Percentiles rank a stretch among this genome's conserved stretches.
phyloP scores from a whole-genome alignment of 2,113 vertebrate species.

The Canis aureus region DNA sequence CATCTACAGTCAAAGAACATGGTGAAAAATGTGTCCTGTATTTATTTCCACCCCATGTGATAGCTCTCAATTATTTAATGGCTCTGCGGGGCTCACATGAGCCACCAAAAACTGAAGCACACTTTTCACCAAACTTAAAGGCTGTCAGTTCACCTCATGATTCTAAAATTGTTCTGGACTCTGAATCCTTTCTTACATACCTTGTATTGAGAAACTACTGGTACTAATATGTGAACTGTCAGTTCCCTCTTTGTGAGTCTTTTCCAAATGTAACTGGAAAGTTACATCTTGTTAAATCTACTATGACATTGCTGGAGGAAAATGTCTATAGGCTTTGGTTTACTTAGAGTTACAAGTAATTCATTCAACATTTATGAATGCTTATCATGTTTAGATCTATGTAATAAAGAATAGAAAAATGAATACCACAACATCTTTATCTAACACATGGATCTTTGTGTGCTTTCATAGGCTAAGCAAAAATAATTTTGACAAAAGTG shows the following conservation, averaged over 20 bases:
- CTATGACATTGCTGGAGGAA: neutral
- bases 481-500: neutral
- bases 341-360: neutral
- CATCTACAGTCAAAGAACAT: neutral
- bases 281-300: neutral
- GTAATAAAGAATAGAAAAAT: neutral
- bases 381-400: neutral
- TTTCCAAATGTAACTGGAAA: neutral
- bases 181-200: neutral
- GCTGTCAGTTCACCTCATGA: neutral
- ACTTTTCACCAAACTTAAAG: neutral
- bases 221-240: neutral
- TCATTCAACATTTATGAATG: neutral
- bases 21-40: neutral
- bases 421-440: neutral
- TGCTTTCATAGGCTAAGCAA: neutral
- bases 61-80: neutral
- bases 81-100: neutral
- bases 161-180: neutral
- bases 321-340: neutral
- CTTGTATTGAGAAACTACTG: neutral
- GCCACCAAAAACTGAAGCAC: neutral
- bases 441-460: neutral
- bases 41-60: neutral
- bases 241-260: neutral